Evolutionary conservation across 2,888 invertebrate genomes (phyloP), one percentile per base, ranked within the genome.

Genomic region (Anodontia alba): DNA sequence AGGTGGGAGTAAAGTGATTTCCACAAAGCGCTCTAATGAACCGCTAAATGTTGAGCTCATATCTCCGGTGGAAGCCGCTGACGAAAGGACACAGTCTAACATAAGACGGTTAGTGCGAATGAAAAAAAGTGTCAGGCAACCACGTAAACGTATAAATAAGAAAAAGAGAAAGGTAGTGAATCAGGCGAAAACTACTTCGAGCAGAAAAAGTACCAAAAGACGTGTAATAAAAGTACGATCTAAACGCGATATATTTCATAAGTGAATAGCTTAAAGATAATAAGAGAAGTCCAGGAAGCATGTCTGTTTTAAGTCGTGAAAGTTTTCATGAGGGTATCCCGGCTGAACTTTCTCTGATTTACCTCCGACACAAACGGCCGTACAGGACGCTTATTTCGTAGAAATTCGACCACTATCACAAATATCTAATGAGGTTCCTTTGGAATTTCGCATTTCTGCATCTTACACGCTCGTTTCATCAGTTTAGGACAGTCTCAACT

Each of bases 371-470:
- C 69, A 69, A 43, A 23, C n/a, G 15, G 69, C 23, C 1, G 69
- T 69, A 0, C 5, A 8, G 5, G 69, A 69, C 43, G 20, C 23
- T 1, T 43, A 42, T 15, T 69, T 42, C 29, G 42, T 42, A 42
- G 69, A 69, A 29, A 69, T 69, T 42, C 38, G 69, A 69, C 69
- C 69, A 8, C 2, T 69, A 5, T 42, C 42, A 5, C 69, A 69
- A 23, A 23, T 69, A 17, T 23, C 43, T 2, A 29, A 29, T 15
- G 29, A 69, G 2, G 69, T 10, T n/a, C 69, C 69, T 20, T 20
- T 69, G 12, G 69, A 69, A 23, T 42, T 69, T 20, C 69, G 17
- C 20, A 69, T 69, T 10, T 3, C 42, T 1, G 42, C 23, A 20
- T 2, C 7, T 8, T 42, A 69, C 42, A n/a, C 3, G 5, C 17